These are phyloP conservation scores for Natator depressus DNA, from an alignment of 2,113 vertebrate genomes.

Conservation along the genomic window DNA sequence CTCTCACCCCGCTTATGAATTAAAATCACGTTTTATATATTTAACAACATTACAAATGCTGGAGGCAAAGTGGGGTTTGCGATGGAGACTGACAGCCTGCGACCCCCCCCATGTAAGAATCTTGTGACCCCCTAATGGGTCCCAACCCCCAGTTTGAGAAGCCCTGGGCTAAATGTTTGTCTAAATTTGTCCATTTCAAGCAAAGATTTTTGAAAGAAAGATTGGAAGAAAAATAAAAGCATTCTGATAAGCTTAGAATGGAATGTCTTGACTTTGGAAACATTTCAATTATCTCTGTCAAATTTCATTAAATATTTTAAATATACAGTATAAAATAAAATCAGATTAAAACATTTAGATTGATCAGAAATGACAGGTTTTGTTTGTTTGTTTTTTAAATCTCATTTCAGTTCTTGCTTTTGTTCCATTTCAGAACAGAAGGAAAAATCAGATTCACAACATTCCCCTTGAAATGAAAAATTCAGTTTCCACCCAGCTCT, in stretches of 20 bases:
- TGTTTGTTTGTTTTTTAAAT: too few species aligned
- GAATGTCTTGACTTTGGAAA: neutral
- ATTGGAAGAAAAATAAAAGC: too few species aligned
- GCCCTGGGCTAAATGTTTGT: neutral
- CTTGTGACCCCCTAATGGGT: too few species aligned
- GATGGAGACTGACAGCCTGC: too few species aligned
- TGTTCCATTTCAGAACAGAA: neutral
- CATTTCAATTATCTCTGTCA: neutral
- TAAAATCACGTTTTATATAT: too few species aligned
- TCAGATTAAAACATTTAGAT: neutral
- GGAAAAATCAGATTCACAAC: neutral
- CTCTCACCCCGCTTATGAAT: too few species aligned
- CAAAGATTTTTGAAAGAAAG: neutral
- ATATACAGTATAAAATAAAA: neutral
- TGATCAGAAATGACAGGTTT: neutral
- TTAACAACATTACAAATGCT: too few species aligned
- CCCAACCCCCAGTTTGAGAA: too few species aligned
- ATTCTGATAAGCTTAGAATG: neutral
- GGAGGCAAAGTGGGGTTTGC: too few species aligned
- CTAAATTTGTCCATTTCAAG: neutral
- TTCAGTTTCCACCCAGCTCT: neutral
- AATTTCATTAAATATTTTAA: neutral
- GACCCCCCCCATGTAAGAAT: too few species aligned
- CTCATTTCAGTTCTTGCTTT: neutral
- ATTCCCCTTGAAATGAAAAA: neutral